Evolutionary conservation across 92 coral and sea anemone genomes (phyloP), one percentile per base, ranked within the genome.

Genomic region (Porites cylindrica): DNA sequence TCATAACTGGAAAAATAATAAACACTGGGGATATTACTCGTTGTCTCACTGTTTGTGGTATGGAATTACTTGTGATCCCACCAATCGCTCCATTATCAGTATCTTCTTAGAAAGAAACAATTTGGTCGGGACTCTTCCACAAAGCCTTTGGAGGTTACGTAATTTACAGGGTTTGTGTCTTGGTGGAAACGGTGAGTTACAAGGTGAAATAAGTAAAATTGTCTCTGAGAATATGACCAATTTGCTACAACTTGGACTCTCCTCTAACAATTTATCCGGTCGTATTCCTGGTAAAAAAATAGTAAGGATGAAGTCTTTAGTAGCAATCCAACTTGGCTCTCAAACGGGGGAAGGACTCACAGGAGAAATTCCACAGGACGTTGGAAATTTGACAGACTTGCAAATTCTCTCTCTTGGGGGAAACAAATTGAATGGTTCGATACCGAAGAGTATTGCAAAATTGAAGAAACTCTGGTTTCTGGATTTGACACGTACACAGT

Each of bases 351-450:
- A 19, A 5, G 86, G 91, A 2, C 72, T 94, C 58, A 23, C 85
- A 2, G 96, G 96, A 6, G 76, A 78, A 73, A 85, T 94, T 26
- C 96, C 96, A 47, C 18, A 51, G 24, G 94, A 87, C 68, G 86
- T 94, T 53, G 96, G 93, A 18, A 92, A 87, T 54, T 81, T 94
- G 66, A 79, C 88, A 17, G 88, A 94, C 26, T 68, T 94, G 72
- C 94, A 91, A 79, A 90, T 94, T 65, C 82, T 94, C 21, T 89
- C 94, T 73, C 83, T 94, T 52, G 96, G 93, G 11, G 94, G 80
- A 61, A 94, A 86, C 76, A 60, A 20, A 17, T 72, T 94, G 2
- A 43, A 53, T 20, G 96, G 96, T 29, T 67, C 74, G n/a, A 89
- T 94, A 19, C 96, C 96, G 66, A 66, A 61, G 51, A 91, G 96